These are phyloP conservation scores for Sanderia malayensis DNA, from an alignment of 30 jellyfish, hydroid and myxozoan species.

Conservation along the genomic window DNA sequence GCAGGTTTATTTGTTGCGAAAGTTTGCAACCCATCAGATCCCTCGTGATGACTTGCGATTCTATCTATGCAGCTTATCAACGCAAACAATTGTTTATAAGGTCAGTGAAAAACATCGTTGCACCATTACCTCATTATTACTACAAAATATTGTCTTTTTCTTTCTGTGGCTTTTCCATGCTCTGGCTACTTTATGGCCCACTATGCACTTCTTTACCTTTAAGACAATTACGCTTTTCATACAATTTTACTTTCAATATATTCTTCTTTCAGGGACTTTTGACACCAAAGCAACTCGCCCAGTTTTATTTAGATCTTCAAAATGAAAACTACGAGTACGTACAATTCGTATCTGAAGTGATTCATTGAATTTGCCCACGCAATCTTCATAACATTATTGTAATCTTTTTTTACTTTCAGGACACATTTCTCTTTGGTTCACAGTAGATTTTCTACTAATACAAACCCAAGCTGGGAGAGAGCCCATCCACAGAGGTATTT, in stretches of 20 bases:
- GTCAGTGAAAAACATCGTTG: conserved; percentile 1
- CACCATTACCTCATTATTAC: no score
- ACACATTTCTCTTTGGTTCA: conserved; percentile 77
- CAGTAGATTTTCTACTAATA: conserved; percentile 71
- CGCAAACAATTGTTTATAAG: conserved; percentile 69
- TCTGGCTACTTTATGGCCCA: no score
- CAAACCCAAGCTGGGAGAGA: conserved; percentile 80
- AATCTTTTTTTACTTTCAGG: conserved; percentile 12
- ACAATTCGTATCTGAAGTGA: no score
- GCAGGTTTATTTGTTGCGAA: conserved; percentile 59
- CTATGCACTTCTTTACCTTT: no score
- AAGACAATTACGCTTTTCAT: no score
- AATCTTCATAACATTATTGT: no score
- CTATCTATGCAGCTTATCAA: conserved; percentile 64
- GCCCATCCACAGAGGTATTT: conserved; percentile 78
- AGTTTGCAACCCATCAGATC: conserved; percentile 63
- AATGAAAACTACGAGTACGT: conserved; percentile 48
- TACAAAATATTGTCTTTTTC: no score
- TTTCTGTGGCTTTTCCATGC: no score
- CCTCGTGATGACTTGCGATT: conserved; percentile 50
- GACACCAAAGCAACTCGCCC: conserved; percentile 63
- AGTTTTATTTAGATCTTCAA: conserved; percentile 45
- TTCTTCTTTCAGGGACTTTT: conserved; percentile 41
- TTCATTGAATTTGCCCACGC: no score
- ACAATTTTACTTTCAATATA: no score